These are phyloP conservation scores for Chrysemys picta DNA, from an alignment of 2,113 vertebrate species.

Conservation along the genomic window DNA sequence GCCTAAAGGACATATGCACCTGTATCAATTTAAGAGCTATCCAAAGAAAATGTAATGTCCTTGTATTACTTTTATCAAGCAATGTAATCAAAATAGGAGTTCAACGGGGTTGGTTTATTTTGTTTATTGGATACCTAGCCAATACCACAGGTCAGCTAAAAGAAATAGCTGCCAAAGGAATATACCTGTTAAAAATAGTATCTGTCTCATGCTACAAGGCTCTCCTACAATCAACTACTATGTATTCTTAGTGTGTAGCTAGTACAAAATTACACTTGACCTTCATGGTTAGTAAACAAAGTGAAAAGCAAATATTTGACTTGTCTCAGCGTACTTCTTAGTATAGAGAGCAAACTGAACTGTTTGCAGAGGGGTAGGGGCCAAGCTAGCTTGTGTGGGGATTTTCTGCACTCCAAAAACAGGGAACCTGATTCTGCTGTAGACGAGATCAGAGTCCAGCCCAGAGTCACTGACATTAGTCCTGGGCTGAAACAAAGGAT, in stretches of 20 bases:
- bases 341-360: neutral
- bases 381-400: neutral
- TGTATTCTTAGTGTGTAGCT: neutral
- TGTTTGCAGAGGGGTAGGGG: neutral
- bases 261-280: neutral
- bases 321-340: neutral
- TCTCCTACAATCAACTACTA: neutral
- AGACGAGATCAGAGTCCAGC: neutral
- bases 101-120: neutral
- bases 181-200: slow-evolving; percentile 1
- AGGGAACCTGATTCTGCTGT: neutral
- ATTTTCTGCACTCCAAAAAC: neutral
- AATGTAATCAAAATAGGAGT: neutral
- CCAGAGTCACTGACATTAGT: neutral
- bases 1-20: neutral
- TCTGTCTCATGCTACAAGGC: neutral
- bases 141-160: neutral
- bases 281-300: neutral
- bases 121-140: neutral
- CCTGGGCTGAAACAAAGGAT: neutral
- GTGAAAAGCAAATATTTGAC: neutral
- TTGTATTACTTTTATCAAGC: neutral
- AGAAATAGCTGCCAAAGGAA: neutral
- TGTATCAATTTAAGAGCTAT: neutral
- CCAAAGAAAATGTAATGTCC: neutral